Evolutionary conservation across 37 sponge, comb jelly and placozoan genomes (phyloP), one percentile per base, ranked within the genome.

Genomic region (Spongilla lacustris): DNA sequence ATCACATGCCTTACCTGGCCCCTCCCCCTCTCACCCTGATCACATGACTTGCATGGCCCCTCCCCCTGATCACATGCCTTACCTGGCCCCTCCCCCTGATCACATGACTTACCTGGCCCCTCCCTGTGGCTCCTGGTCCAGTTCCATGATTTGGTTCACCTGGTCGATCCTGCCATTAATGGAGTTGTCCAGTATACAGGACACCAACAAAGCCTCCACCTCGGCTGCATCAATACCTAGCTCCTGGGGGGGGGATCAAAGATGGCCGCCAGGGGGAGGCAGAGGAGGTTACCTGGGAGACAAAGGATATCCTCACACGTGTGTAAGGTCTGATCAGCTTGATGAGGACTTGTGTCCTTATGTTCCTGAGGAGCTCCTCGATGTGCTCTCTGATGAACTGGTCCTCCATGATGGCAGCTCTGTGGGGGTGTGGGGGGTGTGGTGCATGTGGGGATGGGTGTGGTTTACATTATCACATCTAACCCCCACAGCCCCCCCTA

Each of bases 321-420:
- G 94, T 98, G 84, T 98, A 98, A 0, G 98, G 98, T 34, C 86
- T 77, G 67, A 98, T 98, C 25, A 98, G 91, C 33, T 92, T 96
- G 66, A 96, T 88, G 25, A 98, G 89, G 2, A 98, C 98, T 80
- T 98, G 96, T 22, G 89, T 90, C 4, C 95, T 89, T 37, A 93
- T 96, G 83, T 96, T 96, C 22, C 91, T 41, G 48, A 96, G 66
- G 31, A 96, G 66, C 31, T 96, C 96, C 83, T 98, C 98, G 4
- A 98, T 96, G 83, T 98, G 98, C 81, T 98, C 98, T 46, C 93
- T 69, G 14, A 98, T 96, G 77, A 97, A 97, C n/a, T n/a, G 14
- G 85, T 95, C 98, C 74, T 94, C 98, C 98, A 97, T 97, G 23
- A 98, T 96, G n/a, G n/a, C 24, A 91, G 82, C n/a, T 75, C 77